Base-by-base conservation (phyloP, 2,888 invertebrate genomes). In the Eupeodes latifasciatus region DNA sequence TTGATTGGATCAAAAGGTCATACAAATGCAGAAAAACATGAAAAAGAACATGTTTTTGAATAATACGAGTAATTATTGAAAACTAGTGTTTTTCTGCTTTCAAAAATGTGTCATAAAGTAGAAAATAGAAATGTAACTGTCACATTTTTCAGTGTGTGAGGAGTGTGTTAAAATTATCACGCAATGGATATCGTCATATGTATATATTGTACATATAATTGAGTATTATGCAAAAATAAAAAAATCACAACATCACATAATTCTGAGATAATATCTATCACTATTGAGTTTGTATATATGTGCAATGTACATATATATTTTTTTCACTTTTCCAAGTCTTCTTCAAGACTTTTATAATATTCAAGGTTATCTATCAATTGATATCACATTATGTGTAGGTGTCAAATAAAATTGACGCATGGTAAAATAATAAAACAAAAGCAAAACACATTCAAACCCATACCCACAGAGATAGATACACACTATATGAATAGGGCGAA, bases 291-390 rank as follows among this genome's bases (percentile, higher is more conserved):
- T n/a, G 14, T 49, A 11, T 47, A 16, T 49, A 19, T 77, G 62
- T 61, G 47, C n/a, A n/a, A 19, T 19, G 19, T 19, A 19, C 1
- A 19, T n/a, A n/a, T 61, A 4, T 10, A 16, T 14, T 27, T 47
- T 79, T 61, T 59, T 27, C 14, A 10, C 10, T 53, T 84, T 67
- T 47, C 55, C 27, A 16, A 40, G 14, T 14, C 49, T 55, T 66
- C 71, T 82, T 83, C 72, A 27, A 66, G 27, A 2, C 47, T 49
- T 66, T 66, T 49, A 4, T 40, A n/a, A 16, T 27, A 27, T 66
- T 66, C 66, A 83, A 87, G 86, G 86, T 83, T 83, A 75, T 57
- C 66, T 16, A 40, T 51, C 76, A 87, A 80, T 87, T 79, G 79
- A 62, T 76, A 59, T 72, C 55, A 51, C 78, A 75, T 78, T 55